Evolutionary conservation across 2,888 invertebrate species (phyloP), one percentile per base, ranked within the genome.

Genomic region (Micropterix aruncella): DNA sequence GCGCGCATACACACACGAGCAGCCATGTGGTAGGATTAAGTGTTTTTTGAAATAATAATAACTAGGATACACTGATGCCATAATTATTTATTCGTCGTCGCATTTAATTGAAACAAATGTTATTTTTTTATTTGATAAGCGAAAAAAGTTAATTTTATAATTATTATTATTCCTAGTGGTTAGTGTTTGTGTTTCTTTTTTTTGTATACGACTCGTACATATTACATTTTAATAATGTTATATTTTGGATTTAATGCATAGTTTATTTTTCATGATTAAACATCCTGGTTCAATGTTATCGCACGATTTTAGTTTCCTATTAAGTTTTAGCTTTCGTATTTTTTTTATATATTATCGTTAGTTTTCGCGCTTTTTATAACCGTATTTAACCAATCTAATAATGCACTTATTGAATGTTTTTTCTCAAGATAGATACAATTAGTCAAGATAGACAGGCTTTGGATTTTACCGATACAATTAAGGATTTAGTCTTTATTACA

Each of bases 71-170:
- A 27, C 27, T 12, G 7, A 27, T 27, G 27, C 45, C 44, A 44
- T 19, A 44, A 37, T 17, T 43, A 18, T 39, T 42, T n/a, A n/a
- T n/a, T n/a, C n/a, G n/a, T n/a, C n/a, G n/a, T n/a, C n/a, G n/a
- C n/a, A n/a, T n/a, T 41, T 46, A 39, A 43, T 43, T 36, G 27
- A n/a, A n/a, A n/a, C n/a, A 18, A 43, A 42, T 19, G 27, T 27
- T 27, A 7, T 27, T 27, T 27, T 27, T 12, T 27, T 27, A 27
- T 27, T 27, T 27, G 12, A 27, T 7, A 12, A 27, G 27, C 12
- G 5, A 12, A 27, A 27, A 5, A 7, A 12, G 5, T 27, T 27
- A 7, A 27, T 27, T 27, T 27, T 27, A 12, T 27, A 27, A 12
- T 27, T 27, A n/a, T n/a, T n/a, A n/a, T n/a, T n/a, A 41, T 41